Conservation (phyloP, 2,797 vertebrate genomes). For the Gallinago nigripennis region DNA sequence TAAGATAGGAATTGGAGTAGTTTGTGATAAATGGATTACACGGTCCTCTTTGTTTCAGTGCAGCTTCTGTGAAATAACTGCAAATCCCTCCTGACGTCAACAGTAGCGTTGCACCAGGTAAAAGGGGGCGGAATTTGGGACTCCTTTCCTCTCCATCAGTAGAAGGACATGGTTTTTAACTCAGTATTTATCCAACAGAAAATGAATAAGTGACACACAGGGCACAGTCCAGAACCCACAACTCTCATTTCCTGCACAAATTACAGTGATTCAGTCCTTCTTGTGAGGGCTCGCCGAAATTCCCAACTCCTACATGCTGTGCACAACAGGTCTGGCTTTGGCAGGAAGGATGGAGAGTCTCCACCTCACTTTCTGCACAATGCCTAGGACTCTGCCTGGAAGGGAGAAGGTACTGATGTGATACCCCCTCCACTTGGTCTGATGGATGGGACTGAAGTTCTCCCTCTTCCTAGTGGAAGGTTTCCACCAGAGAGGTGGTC, state of each 20-base stretch:
- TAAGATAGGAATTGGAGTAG: constrained; percentile 35
- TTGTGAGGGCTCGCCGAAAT: neutral
- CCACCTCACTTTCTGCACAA: neutral
- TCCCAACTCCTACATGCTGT: neutral
- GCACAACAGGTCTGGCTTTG: neutral
- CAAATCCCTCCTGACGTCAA: neutral
- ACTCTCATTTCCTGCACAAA: neutral
- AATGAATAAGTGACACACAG: neutral
- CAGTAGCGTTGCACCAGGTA: neutral
- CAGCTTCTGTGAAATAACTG: constrained; percentile 21
- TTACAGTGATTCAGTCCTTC: neutral
- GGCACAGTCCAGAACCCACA: neutral
- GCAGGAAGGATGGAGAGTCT: neutral
- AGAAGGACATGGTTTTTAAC: neutral
- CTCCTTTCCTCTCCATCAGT: neutral
- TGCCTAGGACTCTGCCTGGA: neutral
- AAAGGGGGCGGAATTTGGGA: neutral
- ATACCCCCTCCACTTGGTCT: neutral
- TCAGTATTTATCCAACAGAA: neutral
- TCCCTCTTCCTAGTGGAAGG: neutral
- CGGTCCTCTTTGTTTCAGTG: neutral
- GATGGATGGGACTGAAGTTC: neutral
- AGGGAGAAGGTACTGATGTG: neutral
- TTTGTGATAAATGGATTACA: constrained; percentile 67
- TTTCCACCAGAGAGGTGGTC: neutral